phyloP scores from a whole-genome alignment of 1,140 invertebrate genomes.

The Apolygus lucorum region DNA sequence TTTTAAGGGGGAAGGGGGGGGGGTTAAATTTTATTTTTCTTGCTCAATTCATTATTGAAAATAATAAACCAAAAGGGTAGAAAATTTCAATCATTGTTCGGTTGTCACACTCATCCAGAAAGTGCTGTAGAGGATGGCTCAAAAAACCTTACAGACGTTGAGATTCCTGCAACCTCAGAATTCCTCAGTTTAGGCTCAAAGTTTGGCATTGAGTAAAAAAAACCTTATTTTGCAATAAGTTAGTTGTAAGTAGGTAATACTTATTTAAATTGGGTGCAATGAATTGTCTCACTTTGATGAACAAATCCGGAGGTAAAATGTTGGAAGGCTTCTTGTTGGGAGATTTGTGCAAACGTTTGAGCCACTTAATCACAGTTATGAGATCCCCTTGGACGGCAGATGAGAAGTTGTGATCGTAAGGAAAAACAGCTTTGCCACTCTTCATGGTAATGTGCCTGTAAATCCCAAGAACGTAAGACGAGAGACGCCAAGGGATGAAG shows the following conservation, averaged over 20 bases:
- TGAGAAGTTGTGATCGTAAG: constrained; percentile 88
- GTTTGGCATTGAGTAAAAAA: no score
- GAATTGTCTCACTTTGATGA: constrained; percentile 67
- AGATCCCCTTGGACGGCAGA: constrained; percentile 88
- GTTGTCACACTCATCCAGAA: no score
- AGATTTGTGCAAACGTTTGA: constrained; percentile 72
- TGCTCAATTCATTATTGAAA: no score
- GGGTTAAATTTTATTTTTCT: no score
- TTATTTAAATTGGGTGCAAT: constrained; percentile 25
- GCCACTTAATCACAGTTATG: constrained; percentile 84
- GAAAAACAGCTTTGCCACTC: constrained; percentile 68
- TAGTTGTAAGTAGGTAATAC: background rate
- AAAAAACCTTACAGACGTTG: background rate
- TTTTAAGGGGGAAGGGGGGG: no score
- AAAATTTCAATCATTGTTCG: no score
- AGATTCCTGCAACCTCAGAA: no score
- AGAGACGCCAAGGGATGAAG: background rate
- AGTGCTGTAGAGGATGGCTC: no score
- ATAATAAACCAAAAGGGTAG: no score
- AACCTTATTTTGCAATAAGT: no score
- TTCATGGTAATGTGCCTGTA: constrained; percentile 51
- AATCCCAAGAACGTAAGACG: constrained; percentile 1
- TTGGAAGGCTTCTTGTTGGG: constrained; percentile 43
- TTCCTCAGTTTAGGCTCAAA: no score
- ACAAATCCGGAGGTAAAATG: constrained; percentile 71